Conservation (phyloP, 2,797 vertebrate genomes). For the Chaetophractus vellerosus region DNA sequence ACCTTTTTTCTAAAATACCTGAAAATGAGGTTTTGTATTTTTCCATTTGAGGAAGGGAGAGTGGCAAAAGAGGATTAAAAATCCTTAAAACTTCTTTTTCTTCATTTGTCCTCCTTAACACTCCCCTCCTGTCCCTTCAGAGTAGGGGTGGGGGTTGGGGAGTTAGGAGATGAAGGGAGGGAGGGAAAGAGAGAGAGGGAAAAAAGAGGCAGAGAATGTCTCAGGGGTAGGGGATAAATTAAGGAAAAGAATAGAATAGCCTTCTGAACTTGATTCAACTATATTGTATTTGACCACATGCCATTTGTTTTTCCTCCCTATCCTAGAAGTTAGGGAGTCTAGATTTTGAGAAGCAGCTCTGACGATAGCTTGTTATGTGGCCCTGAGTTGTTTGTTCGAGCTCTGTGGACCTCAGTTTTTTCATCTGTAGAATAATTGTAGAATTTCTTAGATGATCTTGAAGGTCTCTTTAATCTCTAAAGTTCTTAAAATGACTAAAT, state of each 20-base stretch:
- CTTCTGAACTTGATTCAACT: background rate
- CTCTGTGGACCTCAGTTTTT: background rate
- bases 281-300: background rate
- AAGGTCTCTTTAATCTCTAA: background rate
- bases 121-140: background rate
- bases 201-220: background rate
- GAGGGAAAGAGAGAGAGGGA: background rate
- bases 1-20: background rate
- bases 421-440: background rate
- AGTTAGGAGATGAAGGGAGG: background rate
- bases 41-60: background rate
- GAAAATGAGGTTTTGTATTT: background rate
- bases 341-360: constrained; percentile 35
- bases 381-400: background rate
- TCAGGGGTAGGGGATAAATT: background rate
- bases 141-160: background rate
- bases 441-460: background rate
- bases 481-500: background rate
- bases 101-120: background rate
- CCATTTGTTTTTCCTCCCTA: background rate
- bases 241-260: background rate
- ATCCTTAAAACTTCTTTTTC: background rate
- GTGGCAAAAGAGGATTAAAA: constrained; percentile 29
- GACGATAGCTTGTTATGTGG: background rate
- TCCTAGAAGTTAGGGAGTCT: background rate